A percentile compares a stretch with the other conserved stretches of the same genome.
phyloP scores from a whole-genome alignment of 2,113 vertebrate genomes.

The Stictonetta naevosa region DNA sequence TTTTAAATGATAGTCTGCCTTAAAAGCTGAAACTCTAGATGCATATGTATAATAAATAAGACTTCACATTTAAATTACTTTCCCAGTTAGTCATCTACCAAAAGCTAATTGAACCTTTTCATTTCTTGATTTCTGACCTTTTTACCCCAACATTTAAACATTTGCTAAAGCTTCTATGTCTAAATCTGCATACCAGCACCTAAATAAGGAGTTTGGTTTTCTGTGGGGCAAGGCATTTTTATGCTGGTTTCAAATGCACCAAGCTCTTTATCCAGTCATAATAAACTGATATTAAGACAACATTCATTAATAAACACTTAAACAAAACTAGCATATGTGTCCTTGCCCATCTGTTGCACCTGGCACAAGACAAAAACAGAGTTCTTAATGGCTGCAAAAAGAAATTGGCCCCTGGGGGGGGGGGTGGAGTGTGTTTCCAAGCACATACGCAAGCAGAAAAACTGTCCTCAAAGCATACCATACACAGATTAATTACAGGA shows the following conservation, averaged over 20 bases:
- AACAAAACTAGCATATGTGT: neutral
- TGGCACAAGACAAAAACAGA: neutral
- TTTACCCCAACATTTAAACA: neutral
- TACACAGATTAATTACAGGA: neutral
- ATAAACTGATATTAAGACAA: neutral
- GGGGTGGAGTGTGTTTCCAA: neutral
- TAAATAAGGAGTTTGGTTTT: neutral
- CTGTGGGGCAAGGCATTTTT: neutral
- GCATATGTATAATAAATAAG: neutral
- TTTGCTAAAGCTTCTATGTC: neutral
- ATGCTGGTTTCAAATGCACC: neutral
- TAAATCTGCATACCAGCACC: neutral
- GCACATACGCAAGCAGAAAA: neutral
- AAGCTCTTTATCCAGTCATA: neutral
- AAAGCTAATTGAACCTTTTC: neutral
- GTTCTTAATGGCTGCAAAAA: neutral
- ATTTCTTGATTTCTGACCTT: neutral
- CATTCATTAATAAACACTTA: neutral
- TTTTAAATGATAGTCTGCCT: neutral
- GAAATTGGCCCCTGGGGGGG: neutral
- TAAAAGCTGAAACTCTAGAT: neutral
- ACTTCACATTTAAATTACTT: neutral
- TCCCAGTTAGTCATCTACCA: neutral
- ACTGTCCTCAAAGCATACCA: neutral
- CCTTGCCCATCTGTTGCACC: neutral